Percentiles rank a stretch among this genome's conserved stretches.
Evolutionary conservation across 1,140 invertebrate genomes (phyloP).

Genomic region (Helicoverpa armigera): DNA sequence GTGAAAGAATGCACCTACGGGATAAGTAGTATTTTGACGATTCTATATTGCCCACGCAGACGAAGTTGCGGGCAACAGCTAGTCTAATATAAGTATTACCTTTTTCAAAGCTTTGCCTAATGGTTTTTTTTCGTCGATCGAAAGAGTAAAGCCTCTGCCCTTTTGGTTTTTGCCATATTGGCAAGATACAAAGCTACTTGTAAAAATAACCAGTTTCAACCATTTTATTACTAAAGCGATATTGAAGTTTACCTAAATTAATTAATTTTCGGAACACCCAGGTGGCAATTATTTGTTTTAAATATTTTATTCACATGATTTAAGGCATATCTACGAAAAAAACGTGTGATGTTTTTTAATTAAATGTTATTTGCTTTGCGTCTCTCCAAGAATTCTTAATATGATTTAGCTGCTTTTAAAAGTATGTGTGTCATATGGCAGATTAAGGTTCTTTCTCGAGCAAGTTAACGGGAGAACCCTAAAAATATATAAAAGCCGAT

Average conservation of each 20-base stretch:
- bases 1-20: no score
- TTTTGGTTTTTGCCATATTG: background rate
- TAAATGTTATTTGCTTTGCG: background rate
- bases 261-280: constrained; percentile 13
- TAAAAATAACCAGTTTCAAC: no score
- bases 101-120: no score
- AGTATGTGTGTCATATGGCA: constrained; percentile 19
- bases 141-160: background rate
- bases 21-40: no score
- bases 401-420: background rate
- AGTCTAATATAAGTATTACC: no score
- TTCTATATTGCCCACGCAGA: no score
- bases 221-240: background rate
- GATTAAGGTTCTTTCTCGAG: constrained; percentile 1
- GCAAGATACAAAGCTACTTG: background rate
- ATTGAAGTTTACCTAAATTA: background rate
- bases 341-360: constrained; percentile 18
- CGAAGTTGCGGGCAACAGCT: no score
- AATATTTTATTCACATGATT: constrained; percentile 12
- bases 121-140: no score
- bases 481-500: constrained; percentile 75
- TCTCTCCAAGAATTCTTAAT: no score
- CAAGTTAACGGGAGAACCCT: constrained; percentile 47
- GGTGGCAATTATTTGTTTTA: constrained; percentile 1
- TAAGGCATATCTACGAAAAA: background rate